A percentile compares a stretch with the other conserved stretches of the same genome.
These are phyloP conservation scores for Melanostoma scalare DNA, from an alignment of 2,888 invertebrate species.

Conservation along the genomic window DNA sequence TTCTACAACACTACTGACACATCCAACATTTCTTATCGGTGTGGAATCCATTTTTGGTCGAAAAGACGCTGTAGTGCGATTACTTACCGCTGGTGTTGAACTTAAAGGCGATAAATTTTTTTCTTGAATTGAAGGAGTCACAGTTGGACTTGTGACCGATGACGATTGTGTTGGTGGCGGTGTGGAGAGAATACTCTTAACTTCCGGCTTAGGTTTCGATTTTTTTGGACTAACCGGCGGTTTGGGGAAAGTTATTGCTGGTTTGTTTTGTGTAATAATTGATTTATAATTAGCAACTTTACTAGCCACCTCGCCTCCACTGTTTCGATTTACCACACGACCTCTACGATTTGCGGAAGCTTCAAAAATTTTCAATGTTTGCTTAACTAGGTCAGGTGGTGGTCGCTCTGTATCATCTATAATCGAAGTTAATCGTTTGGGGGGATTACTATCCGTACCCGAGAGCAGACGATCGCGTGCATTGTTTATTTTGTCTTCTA, in stretches of 20 bases:
- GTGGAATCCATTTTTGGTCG: constrained; percentile 64
- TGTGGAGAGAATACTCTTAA: constrained; percentile 9
- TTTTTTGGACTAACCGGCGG: constrained; percentile 80
- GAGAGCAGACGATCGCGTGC: constrained; percentile 81
- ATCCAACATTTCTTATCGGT: constrained; percentile 58
- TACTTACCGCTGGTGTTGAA: constrained; percentile 64
- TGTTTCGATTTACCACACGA: constrained; percentile 81
- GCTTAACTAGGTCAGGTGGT: constrained; percentile 94
- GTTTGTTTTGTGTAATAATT: constrained; percentile 84
- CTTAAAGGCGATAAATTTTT: constrained; percentile 35
- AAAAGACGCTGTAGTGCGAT: constrained; percentile 66
- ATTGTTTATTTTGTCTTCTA: constrained; percentile 81
- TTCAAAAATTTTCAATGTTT: constrained; percentile 93
- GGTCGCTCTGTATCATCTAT: constrained; percentile 91
- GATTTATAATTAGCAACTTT: constrained; percentile 86
- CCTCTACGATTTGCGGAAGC: constrained; percentile 84
- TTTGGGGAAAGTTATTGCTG: constrained; percentile 83
- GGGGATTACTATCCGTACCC: constrained; percentile 81
- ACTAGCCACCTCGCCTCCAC: constrained; percentile 84
- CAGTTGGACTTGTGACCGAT: constrained; percentile 3
- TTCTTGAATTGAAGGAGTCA: constrained; percentile 16
- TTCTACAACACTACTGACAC: constrained; percentile 42
- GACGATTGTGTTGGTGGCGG: constrained; percentile 1
- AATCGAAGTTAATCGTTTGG: constrained; percentile 85
- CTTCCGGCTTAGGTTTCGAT: constrained; percentile 31